Evolutionary conservation across 2,797 vertebrate genomes (phyloP), one percentile per base, ranked within the genome.

Genomic region (Poliocrania exsul): DNA sequence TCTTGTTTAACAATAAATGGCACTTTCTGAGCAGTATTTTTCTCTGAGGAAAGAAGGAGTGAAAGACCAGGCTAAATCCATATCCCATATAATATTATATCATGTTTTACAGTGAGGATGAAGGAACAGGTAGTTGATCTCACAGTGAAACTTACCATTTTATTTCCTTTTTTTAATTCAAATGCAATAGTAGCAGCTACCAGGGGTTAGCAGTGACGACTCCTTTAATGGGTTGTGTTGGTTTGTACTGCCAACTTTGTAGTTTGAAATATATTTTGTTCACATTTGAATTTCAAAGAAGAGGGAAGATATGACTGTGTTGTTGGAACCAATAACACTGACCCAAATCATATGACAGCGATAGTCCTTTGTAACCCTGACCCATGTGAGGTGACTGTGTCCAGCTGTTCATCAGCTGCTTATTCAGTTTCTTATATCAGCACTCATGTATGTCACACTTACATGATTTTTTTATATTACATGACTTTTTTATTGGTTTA

Each of bases 251-350:
- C 28, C 42, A 92, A 61, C 91, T 95, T 92, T 80, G 70, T 82
- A 66, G 66, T 50, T 95, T 50, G 47, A 62, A 54, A 64, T 86
- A 16, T 58, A 88, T 94, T 91, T 95, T 94, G 31, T 86, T 86
- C 87, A 62, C 77, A 96, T 96, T 96, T 96, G 95, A 96, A 96
- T 96, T 95, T 93, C 92, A 94, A 88, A 94, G 74, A 92, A 44
- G 89, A 89, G 33, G 42, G 90, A 61, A 95, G 85, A 91, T 91
- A 77, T 5, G 73, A 26, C 54, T 88, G 56, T 80, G 81, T 57
- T 89, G 72, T 81, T 94, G 87, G 87, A 91, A 57, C 94, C 88
- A 92, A 87, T 93, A 75, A 79, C 81, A 66, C 60, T 42, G 80
- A 84, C 66, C 81, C 64, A 83, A 88, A 80, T 72, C 23, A 13